Conservation (phyloP, 2,888 invertebrate species). For the Phyto melanocephala region DNA sequence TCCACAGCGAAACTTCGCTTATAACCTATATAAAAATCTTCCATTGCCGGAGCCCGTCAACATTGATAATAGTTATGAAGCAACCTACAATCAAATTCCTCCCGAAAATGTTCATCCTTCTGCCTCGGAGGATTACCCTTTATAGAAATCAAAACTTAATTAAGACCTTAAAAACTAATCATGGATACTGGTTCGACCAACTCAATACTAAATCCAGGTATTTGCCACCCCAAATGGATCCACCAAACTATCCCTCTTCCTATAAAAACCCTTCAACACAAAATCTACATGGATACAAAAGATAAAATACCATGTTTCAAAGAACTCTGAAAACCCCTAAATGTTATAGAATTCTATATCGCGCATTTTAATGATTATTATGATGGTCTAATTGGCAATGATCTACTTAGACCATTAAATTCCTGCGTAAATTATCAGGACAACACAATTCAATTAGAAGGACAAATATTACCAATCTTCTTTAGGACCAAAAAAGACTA, state of each 20-base stretch:
- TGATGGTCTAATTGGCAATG: constrained; percentile 51
- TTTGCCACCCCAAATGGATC: constrained; percentile 13
- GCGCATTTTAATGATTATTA: constrained; percentile 44
- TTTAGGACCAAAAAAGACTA: constrained; percentile 21
- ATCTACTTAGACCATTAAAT: constrained; percentile 27
- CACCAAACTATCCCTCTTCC: not conserved
- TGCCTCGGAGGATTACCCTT: constrained; percentile 41
- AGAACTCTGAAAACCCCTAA: not conserved
- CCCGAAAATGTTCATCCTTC: not conserved
- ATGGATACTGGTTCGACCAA: constrained; percentile 21
- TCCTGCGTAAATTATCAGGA: constrained; percentile 24
- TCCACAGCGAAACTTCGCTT: not conserved
- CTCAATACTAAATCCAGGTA: constrained; percentile 12
- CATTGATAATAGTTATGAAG: not conserved
- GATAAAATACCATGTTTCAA: constrained; percentile 11
- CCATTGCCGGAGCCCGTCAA: constrained; percentile 21
- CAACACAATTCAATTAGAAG: constrained; percentile 8
- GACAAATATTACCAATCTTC: constrained; percentile 5
- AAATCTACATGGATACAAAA: constrained; percentile 10
- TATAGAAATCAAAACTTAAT: constrained; percentile 46
- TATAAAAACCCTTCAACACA: constrained; percentile 12
- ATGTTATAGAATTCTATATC: constrained; percentile 12
- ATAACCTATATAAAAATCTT: not conserved
- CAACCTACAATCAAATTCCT: constrained; percentile 12
- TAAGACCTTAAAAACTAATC: constrained; percentile 8